Conservation (phyloP, 2,888 invertebrate genomes). For the Omphaloscelis lunosa region DNA sequence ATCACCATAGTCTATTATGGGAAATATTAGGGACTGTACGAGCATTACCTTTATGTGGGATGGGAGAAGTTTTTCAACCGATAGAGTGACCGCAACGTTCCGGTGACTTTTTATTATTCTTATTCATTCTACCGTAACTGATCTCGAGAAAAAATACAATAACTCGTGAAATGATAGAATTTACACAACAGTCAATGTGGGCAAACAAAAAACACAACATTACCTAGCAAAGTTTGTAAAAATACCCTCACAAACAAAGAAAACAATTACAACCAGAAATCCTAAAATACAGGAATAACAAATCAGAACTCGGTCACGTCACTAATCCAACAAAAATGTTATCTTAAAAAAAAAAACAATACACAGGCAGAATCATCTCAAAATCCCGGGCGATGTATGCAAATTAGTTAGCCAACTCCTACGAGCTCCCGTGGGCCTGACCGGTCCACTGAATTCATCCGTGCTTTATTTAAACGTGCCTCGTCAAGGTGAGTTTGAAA, state of each 20-base stretch:
- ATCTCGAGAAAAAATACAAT: not conserved
- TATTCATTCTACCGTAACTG: not conserved
- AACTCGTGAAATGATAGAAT: not conserved
- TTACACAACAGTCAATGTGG: not conserved
- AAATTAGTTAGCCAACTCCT: constrained; percentile 74
- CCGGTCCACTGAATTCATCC: constrained; percentile 70
- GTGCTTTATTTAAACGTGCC: constrained; percentile 68
- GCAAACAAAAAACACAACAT: not conserved
- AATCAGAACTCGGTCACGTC: constrained; percentile 31
- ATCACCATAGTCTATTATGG: no score
- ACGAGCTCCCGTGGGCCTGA: constrained; percentile 66
- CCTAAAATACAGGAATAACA: constrained; percentile 12
- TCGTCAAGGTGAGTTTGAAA: constrained; percentile 58
- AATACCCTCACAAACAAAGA: not conserved
- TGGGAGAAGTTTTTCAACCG: no score
- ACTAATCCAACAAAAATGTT: constrained; percentile 44
- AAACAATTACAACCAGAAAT: not conserved
- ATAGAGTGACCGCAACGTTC: no score
- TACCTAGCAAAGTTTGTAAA: not conserved
- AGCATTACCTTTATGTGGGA: no score
- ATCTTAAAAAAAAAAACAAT: constrained; percentile 56
- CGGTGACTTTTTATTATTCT: no score
- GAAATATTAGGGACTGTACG: no score
- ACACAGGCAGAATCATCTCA: constrained; percentile 61
- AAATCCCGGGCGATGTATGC: constrained; percentile 74